Base-by-base conservation (phyloP, 2,888 invertebrate species). In the Epistrophella euchroma region DNA sequence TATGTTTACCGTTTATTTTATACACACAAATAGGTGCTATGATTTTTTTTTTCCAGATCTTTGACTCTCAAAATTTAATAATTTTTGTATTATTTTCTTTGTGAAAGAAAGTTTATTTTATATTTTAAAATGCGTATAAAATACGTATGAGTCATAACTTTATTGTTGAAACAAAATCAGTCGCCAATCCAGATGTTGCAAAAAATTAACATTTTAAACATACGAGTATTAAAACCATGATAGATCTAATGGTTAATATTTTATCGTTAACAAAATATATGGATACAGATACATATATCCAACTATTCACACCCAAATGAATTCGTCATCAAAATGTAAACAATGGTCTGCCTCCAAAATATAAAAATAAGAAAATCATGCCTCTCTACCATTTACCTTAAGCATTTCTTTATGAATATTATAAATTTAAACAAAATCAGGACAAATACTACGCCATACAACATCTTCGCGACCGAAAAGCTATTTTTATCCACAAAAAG, bases 341-440 rank as follows among this genome's bases (percentile, higher is more conserved):
- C 43, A 64, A 4, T 64, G 17, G 10, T 32, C 13, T 64, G 45
- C 45, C 64, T 64, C 64, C 64, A 32, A 64, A 64, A 64, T 17
- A 0, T 64, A 45, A 32, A 64, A 45, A 64, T 5, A 60, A 7
- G 19, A 19, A 32, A 64, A 45, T 19, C 64, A 64, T 32, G 28
- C 45, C 43, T 22, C 22, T 28, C 9, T 25, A 62, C n/a, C 45
- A 45, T 6, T n/a, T 43, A 17, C 28, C 6, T 45, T 32, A 32
- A 7, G 9, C 9, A 32, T 32, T 7, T 17, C 2, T 25, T 13
- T 40, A 7, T 22, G 37, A 17, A 64, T 32, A 25, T 17, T 4
- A 17, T 25, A 45, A 28, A 6, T 17, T 5, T 11, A 28, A 62
- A 4, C 25, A 25, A 62, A 64, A 45, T 45, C 19, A 40, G 22